Evolutionary conservation across 2,113 vertebrate species (phyloP).

Genomic region (Desmodus rotundus): DNA sequence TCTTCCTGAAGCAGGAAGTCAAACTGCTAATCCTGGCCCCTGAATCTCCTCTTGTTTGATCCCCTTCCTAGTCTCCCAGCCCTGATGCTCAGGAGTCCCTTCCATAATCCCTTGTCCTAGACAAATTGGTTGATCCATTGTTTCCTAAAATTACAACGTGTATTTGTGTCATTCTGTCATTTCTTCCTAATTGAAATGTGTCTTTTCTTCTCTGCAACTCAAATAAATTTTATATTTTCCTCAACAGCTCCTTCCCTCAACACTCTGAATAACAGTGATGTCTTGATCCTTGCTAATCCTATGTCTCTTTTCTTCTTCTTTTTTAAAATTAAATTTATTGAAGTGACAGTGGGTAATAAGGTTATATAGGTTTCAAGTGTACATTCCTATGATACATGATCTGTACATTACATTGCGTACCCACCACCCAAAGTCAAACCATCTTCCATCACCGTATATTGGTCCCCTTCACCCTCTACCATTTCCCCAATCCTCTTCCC

Average conservation of each 20-base stretch:
- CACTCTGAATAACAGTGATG: neutral
- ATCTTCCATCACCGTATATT: neutral
- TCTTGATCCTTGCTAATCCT: neutral
- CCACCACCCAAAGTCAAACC: neutral
- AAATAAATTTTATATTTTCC: neutral
- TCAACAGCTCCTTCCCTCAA: neutral
- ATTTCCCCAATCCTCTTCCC: neutral
- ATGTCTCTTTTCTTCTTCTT: neutral
- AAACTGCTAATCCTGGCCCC: neutral
- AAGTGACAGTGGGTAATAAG: neutral
- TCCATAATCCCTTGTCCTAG: neutral
- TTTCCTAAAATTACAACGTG: neutral
- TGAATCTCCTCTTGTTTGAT: neutral
- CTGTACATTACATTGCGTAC: neutral
- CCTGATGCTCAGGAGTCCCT: neutral
- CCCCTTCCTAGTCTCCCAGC: too few relatives aligned
- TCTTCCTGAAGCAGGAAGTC: neutral
- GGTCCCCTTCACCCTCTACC: neutral
- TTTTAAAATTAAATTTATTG: neutral
- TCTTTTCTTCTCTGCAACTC: neutral
- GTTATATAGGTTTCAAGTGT: neutral
- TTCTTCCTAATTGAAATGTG: neutral
- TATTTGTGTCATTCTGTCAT: neutral
- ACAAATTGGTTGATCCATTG: neutral
- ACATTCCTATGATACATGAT: neutral